Conservation (phyloP, 2,888 invertebrate genomes). For the Apeira syringaria region DNA sequence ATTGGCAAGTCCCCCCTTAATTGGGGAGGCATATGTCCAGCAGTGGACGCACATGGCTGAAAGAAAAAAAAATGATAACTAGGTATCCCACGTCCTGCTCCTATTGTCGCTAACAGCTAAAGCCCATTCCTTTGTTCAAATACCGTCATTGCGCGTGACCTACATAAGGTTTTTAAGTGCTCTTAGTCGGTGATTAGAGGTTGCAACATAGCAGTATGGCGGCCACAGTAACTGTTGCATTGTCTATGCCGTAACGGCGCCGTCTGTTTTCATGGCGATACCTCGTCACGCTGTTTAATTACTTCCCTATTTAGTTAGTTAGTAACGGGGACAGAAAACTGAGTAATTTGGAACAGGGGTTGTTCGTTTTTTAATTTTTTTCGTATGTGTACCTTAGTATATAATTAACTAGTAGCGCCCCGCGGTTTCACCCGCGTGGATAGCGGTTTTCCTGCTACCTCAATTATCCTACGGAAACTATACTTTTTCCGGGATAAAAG, state of each 20-base stretch:
- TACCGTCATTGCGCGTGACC: slow-evolving; percentile 11
- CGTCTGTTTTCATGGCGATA: slow-evolving; percentile 30
- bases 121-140: slow-evolving; percentile 18
- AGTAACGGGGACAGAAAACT: slow-evolving; percentile 15
- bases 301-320: slow-evolving; percentile 26
- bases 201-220: slow-evolving; percentile 26
- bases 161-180: slow-evolving; percentile 21
- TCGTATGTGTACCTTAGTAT: too few relatives aligned
- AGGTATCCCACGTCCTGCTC: too few relatives aligned
- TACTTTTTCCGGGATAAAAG: too few relatives aligned
- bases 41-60: too few relatives aligned
- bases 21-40: too few relatives aligned
- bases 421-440: too few relatives aligned
- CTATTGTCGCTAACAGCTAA: slow-evolving; percentile 6
- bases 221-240: slow-evolving; percentile 34
- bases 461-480: too few relatives aligned
- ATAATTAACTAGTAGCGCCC: too few relatives aligned
- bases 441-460: too few relatives aligned
- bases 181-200: slow-evolving; percentile 36
- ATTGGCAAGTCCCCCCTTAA: too few relatives aligned
- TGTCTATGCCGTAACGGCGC: slow-evolving; percentile 22
- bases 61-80: too few relatives aligned
- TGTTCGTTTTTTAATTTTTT: neutral
- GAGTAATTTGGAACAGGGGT: slow-evolving; percentile 9
- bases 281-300: slow-evolving; percentile 51